Percentiles rank a stretch among this genome's conserved stretches.
Conservation (phyloP, 37 sponge, comb jelly and placozoan genomes). For the Bolinopsis microptera region DNA sequence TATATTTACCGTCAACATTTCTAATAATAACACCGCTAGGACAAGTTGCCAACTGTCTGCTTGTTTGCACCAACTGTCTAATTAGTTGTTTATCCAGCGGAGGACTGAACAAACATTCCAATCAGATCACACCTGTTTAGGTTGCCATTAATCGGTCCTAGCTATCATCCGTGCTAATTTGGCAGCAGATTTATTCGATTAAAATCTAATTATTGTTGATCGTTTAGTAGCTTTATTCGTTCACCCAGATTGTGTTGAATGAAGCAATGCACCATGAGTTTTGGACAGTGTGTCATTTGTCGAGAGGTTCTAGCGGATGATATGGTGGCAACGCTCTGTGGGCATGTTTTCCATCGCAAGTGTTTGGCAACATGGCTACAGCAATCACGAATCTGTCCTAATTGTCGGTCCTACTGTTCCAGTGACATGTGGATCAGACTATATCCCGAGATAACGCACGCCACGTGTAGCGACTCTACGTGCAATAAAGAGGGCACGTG, state of each 20-base stretch:
- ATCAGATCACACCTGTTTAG: background rate
- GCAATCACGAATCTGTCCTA: background rate
- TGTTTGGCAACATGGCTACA: background rate
- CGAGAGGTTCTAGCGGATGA: background rate
- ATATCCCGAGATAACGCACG: background rate
- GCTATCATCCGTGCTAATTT: background rate
- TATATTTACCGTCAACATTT: background rate
- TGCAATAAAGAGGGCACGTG: background rate
- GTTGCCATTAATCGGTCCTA: background rate
- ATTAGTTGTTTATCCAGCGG: background rate
- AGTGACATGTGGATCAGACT: background rate
- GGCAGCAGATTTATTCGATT: background rate
- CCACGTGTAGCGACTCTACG: background rate
- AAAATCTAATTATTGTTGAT: background rate
- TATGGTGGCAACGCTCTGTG: background rate
- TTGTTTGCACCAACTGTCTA: background rate
- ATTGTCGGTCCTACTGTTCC: background rate
- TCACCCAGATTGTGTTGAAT: background rate
- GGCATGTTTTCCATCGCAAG: background rate
- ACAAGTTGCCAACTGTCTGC: background rate
- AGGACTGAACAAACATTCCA: background rate
- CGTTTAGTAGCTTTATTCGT: background rate
- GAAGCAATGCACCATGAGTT: too few species aligned
- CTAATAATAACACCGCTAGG: background rate
- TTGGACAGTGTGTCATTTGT: background rate